These are phyloP conservation scores for Pemphredon lugubris DNA, from an alignment of 2,888 invertebrate species.

Conservation along the genomic window DNA sequence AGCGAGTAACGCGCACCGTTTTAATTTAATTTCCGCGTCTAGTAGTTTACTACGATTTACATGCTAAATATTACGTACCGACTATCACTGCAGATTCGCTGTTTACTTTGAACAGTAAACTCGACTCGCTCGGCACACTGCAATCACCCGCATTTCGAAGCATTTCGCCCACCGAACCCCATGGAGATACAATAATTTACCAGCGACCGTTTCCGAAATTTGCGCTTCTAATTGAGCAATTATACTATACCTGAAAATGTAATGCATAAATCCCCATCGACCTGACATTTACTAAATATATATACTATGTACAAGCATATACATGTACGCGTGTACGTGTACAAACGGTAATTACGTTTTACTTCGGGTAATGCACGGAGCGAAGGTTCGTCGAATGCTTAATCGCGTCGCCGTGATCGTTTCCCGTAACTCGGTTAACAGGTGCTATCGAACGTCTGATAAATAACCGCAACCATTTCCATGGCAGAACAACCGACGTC, in stretches of 20 bases:
- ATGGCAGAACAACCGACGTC: not conserved
- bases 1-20: too few species aligned
- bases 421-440: not conserved
- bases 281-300: not conserved
- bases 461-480: constrained; percentile 4
- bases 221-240: not conserved
- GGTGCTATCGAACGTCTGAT: not conserved
- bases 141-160: constrained; percentile 29
- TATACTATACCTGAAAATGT: too few species aligned
- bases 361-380: too few species aligned
- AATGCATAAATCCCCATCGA: not conserved
- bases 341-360: not conserved
- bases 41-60: constrained; percentile 33
- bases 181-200: not conserved
- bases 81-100: constrained; percentile 18
- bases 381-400: not conserved
- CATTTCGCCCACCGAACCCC: not conserved
- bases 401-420: not conserved
- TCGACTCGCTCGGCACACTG: constrained; percentile 11
- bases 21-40: constrained; percentile 22
- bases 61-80: constrained; percentile 4
- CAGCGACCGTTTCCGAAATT: not conserved
- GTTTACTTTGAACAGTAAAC: constrained; percentile 33
- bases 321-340: too few species aligned
- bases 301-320: too few species aligned